Evolutionary conservation across 2,797 vertebrate species (phyloP).

Genomic region (Enteromius viviparus): DNA sequence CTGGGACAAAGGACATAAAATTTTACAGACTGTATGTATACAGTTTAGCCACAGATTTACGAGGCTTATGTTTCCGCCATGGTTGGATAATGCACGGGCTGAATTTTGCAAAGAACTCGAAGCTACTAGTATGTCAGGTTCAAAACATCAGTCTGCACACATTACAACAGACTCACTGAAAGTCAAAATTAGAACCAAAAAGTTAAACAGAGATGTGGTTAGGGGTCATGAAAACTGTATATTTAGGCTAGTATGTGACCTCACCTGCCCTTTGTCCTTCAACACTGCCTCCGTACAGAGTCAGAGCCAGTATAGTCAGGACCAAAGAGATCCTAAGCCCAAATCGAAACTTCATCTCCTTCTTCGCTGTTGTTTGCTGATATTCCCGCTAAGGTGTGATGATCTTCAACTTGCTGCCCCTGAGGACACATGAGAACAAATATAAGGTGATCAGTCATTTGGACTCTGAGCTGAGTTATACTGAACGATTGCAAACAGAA

Average conservation of each 20-base stretch:
- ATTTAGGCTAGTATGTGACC: conserved; percentile 31
- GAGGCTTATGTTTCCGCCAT: conserved; percentile 23
- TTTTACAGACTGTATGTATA: conserved; percentile 23
- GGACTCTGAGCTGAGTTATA: neutral
- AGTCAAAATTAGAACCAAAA: conserved; percentile 5
- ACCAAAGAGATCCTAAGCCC: conserved; percentile 74
- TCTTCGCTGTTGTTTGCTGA: conserved; percentile 58
- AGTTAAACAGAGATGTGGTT: conserved; percentile 1
- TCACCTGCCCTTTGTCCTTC: conserved; percentile 82
- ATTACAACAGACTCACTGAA: conserved; percentile 9
- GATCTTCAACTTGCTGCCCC: conserved; percentile 73
- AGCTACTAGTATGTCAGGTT: conserved; percentile 14
- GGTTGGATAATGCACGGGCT: neutral
- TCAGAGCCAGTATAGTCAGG: conserved; percentile 72
- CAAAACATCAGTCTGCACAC: conserved; percentile 17
- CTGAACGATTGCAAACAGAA: conserved; percentile 4
- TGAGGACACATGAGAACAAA: conserved; percentile 61
- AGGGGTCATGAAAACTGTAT: conserved; percentile 8
- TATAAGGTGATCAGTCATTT: conserved; percentile 58
- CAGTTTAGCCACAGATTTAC: conserved; percentile 22
- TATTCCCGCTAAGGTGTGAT: conserved; percentile 63
- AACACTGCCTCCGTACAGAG: conserved; percentile 67
- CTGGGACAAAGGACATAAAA: conserved; percentile 69
- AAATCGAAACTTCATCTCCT: conserved; percentile 76
- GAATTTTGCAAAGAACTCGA: conserved; percentile 18